Conservation (phyloP, 2,888 invertebrate genomes). For the Aleiodes testaceus region DNA sequence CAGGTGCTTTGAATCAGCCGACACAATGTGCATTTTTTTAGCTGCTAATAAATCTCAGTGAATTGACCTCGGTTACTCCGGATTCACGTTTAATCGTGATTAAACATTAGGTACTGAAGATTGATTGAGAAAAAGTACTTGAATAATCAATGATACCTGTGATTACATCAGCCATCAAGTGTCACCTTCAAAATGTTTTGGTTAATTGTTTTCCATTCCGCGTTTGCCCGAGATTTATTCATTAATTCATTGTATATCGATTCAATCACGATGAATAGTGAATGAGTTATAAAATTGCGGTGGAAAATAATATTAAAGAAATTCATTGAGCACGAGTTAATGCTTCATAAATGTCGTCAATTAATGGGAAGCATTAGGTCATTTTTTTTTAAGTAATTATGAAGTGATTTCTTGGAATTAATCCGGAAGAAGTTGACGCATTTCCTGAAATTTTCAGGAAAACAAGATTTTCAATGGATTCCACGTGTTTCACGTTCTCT, state of each 20-base stretch:
- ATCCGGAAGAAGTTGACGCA: neutral
- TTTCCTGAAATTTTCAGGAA: neutral
- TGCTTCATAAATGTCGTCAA: no score
- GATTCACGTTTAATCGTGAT: neutral
- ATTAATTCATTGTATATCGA: conserved; percentile 8
- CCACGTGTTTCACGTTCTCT: no score
- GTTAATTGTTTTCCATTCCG: conserved; percentile 17
- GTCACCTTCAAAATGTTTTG: conserved; percentile 11
- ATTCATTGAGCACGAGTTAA: no score
- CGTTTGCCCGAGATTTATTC: conserved; percentile 18
- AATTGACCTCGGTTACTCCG: conserved; percentile 3
- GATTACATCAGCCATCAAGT: conserved; percentile 3
- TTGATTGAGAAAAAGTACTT: neutral
- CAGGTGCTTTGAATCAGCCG: neutral
- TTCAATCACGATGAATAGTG: neutral
- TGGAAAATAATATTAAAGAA: no score
- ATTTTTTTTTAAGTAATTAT: no score
- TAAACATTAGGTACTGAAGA: neutral
- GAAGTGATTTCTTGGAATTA: no score
- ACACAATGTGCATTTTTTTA: neutral
- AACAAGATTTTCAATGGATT: no score
- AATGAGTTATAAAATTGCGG: neutral
- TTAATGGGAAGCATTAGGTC: no score
- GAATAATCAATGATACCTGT: neutral
- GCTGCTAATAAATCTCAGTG: neutral